phyloP scores from a whole-genome alignment of 2,888 invertebrate species.

The Drosophila meridiana region DNA sequence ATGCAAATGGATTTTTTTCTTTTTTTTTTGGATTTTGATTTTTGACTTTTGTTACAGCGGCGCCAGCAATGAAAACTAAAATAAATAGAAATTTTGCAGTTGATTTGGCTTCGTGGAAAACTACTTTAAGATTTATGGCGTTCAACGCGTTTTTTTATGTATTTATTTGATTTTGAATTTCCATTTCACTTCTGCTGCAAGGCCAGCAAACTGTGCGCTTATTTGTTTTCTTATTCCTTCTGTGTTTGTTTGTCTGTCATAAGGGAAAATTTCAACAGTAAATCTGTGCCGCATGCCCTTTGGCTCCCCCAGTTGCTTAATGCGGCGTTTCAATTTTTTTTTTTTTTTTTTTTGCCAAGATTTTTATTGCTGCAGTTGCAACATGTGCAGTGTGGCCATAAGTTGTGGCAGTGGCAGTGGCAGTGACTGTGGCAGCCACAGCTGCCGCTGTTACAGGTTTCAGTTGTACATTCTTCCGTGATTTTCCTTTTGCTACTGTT shows the following conservation, averaged over 20 bases:
- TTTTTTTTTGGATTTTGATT: background rate
- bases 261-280: constrained; percentile 66
- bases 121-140: constrained; percentile 65
- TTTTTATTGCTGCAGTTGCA: constrained; percentile 33
- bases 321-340: constrained; percentile 10
- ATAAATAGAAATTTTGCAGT: constrained; percentile 33
- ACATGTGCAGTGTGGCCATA: constrained; percentile 52
- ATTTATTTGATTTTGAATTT: constrained; percentile 66
- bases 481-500: constrained; percentile 15
- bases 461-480: background rate
- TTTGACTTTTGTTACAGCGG: constrained; percentile 24
- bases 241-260: constrained; percentile 53
- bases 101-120: constrained; percentile 53
- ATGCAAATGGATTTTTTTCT: constrained; percentile 11
- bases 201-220: constrained; percentile 47
- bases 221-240: constrained; percentile 41
- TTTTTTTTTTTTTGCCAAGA: constrained; percentile 9
- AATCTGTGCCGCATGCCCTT: constrained; percentile 33
- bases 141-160: constrained; percentile 43
- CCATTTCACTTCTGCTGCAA: constrained; percentile 33
- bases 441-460: constrained; percentile 10
- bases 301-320: constrained; percentile 33
- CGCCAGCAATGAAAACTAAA: constrained; percentile 37
- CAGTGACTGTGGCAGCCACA: constrained; percentile 20
- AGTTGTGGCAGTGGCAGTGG: constrained; percentile 30